These are phyloP conservation scores for Helobdella robusta DNA, from an alignment of 2,888 invertebrate genomes.

Conservation along the genomic window DNA sequence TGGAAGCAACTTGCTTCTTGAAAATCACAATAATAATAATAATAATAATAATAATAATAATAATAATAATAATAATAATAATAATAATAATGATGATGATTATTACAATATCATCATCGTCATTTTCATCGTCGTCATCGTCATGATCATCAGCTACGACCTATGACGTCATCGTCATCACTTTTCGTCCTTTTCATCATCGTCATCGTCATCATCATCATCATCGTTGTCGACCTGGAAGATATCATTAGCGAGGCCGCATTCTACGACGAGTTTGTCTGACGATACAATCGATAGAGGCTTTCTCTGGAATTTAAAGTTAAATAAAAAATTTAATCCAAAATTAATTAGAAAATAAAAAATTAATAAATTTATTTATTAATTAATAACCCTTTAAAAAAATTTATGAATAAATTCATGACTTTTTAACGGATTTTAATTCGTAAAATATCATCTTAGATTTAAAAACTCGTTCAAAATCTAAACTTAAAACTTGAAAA, in stretches of 20 bases:
- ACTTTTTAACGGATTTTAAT: not conserved
- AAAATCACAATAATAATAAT: too few species aligned
- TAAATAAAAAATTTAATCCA: not conserved
- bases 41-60: too few species aligned
- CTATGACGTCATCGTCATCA: not conserved
- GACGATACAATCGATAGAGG: constrained; percentile 17
- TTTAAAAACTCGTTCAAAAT: not conserved
- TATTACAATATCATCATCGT: not conserved
- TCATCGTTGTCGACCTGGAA: constrained; percentile 13
- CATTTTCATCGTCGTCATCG: not conserved
- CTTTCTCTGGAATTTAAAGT: not conserved
- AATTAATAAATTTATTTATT: too few species aligned
- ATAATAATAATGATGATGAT: too few species aligned
- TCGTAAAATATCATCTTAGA: not conserved
- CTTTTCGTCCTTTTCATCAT: not conserved
- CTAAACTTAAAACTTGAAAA: not conserved
- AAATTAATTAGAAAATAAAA: not conserved
- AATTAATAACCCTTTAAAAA: too few species aligned
- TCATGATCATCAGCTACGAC: not conserved
- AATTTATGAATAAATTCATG: not conserved
- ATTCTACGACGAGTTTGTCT: constrained; percentile 8
- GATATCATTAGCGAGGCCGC: not conserved
- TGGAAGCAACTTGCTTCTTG: too few species aligned
- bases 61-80: too few species aligned
- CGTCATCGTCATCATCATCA: not conserved